A percentile compares a stretch with the other conserved stretches of the same genome.
Evolutionary conservation across 2,888 invertebrate species (phyloP).

Genomic region (Caenorhabditis sulstoni): DNA sequence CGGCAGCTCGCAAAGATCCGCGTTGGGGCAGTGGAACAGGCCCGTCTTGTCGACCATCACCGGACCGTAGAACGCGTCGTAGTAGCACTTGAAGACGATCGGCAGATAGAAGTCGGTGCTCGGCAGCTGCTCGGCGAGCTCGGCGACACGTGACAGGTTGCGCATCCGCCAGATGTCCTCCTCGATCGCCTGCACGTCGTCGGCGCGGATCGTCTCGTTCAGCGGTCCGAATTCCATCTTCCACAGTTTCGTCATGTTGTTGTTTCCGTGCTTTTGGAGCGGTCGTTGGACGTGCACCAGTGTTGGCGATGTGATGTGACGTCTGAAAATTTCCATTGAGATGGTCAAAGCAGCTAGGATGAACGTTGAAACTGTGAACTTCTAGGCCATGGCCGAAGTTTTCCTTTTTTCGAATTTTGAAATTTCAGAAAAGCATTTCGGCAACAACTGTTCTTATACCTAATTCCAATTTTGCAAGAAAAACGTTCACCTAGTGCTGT

Average conservation of each 20-base stretch:
- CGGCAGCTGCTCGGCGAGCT: constrained; percentile 27
- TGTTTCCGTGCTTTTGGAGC: constrained; percentile 37
- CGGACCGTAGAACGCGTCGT: constrained; percentile 45
- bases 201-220: constrained; percentile 37
- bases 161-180: constrained; percentile 33
- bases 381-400: no score
- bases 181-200: constrained; percentile 33
- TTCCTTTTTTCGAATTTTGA: no score
- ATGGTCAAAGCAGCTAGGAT: no score
- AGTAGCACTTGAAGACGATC: constrained; percentile 54
- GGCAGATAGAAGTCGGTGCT: constrained; percentile 41
- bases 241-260: constrained; percentile 46
- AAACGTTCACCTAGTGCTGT: constrained; percentile 11
- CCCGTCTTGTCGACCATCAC: constrained; percentile 12
- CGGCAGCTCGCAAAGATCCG: constrained; percentile 46
- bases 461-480: no score
- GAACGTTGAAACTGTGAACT: no score
- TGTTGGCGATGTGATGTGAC: constrained; percentile 12
- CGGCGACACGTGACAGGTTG: constrained; percentile 14
- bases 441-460: no score
- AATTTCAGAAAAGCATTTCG: no score
- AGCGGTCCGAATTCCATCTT: constrained; percentile 46
- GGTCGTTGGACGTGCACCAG: constrained; percentile 53
- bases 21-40: constrained; percentile 34
- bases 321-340: constrained; percentile 28